Base-by-base conservation (phyloP, 2,113 vertebrate genomes). In the Melanocharis versteri region DNA sequence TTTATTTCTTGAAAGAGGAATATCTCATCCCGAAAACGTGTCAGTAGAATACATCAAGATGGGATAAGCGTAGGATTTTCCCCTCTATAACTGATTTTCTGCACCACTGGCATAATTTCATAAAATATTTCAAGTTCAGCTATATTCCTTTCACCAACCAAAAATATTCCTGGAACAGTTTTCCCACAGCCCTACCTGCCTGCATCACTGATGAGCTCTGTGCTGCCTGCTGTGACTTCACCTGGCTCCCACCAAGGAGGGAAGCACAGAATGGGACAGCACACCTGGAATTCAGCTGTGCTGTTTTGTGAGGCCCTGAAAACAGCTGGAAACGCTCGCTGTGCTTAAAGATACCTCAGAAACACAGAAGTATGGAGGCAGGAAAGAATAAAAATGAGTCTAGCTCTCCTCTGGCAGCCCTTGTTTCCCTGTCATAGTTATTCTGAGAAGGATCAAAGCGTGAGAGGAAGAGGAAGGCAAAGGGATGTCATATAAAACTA, bases 381-480 rank as follows among this genome's bases (percentile, higher is more conserved):
- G 40, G 23, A 66, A 44, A 39, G 9, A 51, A 23, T 21, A 20
- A 58, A 53, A 45, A 35, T 0, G 1, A 57, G 21, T 44, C 6
- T 19, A 51, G 24, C 35, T 27, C 21, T 87, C 21, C 35, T 57
- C 26, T 57, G 35, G 9, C 27, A 44, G 33, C 28, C 31, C 20
- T 56, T 16, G 14, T 33, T 71, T 57, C 7, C 28, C 45, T 39
- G 11, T 16, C 3, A 6, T 19, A 18, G 12, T 17, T 18, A 3
- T 64, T 82, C 75, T 61, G 48, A 77, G 66, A 77, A 82, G 17
- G 68, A 92, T 20, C 54, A 78, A 81, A 83, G 70, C 0, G 2
- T 27, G 94, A 47, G 62, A 94, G 72, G 11, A 97, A 62, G 83
- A 96, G 65, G 56, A 94, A 90, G 48, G 39, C 31, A 82, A 94